These are phyloP conservation scores for Macrotus californicus DNA, from an alignment of 2,113 vertebrate species.

Conservation along the genomic window DNA sequence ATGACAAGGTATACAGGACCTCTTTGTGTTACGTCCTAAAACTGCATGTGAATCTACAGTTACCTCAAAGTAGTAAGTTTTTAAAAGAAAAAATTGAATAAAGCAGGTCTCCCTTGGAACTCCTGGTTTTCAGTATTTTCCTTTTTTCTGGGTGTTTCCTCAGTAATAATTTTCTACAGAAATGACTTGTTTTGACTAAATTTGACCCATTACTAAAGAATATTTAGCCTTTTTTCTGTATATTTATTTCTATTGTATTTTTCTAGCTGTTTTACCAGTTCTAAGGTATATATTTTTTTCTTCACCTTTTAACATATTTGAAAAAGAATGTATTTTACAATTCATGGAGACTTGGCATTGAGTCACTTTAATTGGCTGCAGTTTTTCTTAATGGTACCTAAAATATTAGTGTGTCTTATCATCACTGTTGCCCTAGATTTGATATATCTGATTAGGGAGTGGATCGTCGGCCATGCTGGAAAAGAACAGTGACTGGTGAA, in stretches of 20 bases:
- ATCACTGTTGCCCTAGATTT: neutral
- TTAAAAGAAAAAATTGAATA: neutral
- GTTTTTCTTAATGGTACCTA: neutral
- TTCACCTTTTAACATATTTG: neutral
- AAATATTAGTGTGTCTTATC: neutral
- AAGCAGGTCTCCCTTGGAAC: neutral
- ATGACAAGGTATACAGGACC: neutral
- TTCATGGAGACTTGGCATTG: neutral
- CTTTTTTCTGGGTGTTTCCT: conserved; percentile 23
- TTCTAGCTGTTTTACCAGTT: neutral
- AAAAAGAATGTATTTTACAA: neutral
- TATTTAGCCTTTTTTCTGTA: neutral
- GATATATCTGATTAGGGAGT: neutral
- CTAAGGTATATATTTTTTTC: neutral
- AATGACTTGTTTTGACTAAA: conserved; percentile 43
- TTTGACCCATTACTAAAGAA: neutral
- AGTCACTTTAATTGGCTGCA: neutral
- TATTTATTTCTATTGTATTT: too few relatives aligned
- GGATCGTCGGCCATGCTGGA: neutral
- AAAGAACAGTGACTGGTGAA: neutral
- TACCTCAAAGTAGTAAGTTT: neutral
- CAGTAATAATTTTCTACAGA: conserved; percentile 22
- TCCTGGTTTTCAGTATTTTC: conserved; percentile 1
- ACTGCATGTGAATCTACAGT: neutral
- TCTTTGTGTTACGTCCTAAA: neutral